Percentiles rank a stretch among this genome's conserved stretches.
Conservation (phyloP, 1,140 invertebrate genomes). For the Polypedilum vanderplanki region DNA sequence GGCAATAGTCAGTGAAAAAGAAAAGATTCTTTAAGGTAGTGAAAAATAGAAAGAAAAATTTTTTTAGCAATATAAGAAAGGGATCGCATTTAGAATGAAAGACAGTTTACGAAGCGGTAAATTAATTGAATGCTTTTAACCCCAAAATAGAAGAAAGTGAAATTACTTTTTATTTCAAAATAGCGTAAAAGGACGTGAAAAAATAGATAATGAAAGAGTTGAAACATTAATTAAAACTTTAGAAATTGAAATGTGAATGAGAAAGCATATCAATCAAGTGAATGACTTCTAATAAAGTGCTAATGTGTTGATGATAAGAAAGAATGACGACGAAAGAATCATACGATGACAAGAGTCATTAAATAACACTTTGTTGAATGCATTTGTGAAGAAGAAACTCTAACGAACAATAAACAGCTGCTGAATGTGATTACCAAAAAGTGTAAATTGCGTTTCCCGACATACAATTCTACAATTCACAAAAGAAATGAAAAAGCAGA, state of each 20-base stretch:
- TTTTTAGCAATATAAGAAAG: neutral
- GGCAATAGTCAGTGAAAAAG: neutral
- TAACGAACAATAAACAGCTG: conserved; percentile 22
- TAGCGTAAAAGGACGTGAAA: neutral
- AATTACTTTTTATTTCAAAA: neutral
- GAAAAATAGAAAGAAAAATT: neutral
- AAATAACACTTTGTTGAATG: conserved; percentile 14
- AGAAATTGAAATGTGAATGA: neutral
- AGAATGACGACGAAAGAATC: neutral
- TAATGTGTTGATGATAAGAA: neutral
- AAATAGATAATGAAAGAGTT: neutral
- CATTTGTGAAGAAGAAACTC: neutral
- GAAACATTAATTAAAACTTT: neutral
- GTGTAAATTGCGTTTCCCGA: conserved; percentile 1
- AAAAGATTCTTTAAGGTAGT: neutral
- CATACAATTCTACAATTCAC: too few species aligned
- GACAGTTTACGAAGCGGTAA: conserved; percentile 16
- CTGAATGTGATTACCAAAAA: conserved; percentile 15
- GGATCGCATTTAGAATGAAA: neutral
- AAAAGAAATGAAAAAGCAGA: too few species aligned
- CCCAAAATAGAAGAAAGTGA: neutral
- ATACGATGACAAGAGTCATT: conserved; percentile 23
- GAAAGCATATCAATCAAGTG: conserved; percentile 21
- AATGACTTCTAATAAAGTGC: neutral
- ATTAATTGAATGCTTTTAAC: conserved; percentile 19